Conservation (phyloP, 2,113 vertebrate species). For the Suricata suricatta region DNA sequence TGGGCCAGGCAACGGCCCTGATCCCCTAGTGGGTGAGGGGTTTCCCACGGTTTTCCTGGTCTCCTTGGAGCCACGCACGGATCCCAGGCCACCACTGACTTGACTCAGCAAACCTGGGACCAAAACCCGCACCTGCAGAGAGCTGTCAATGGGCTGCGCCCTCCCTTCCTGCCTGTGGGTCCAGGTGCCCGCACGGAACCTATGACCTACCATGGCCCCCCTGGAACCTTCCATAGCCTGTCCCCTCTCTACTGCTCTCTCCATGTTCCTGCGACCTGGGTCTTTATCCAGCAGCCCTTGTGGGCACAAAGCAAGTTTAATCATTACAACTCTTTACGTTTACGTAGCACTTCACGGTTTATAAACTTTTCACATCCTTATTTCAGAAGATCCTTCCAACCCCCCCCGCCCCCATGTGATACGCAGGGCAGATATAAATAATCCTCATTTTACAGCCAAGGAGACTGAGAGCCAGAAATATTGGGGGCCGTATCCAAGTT, state of each 20-base stretch:
- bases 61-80: background rate
- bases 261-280: background rate
- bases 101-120: background rate
- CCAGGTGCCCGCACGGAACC: accelerated
- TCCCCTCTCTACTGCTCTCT: background rate
- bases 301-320: background rate
- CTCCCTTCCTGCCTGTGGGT: background rate
- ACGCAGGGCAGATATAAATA: slow-evolving; percentile 47
- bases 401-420: background rate
- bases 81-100: background rate
- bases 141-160: accelerated
- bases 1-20: background rate
- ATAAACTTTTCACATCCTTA: background rate
- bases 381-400: slow-evolving; percentile 21
- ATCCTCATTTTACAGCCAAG: slow-evolving; percentile 55
- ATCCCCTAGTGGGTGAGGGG: background rate
- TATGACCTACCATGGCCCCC: background rate
- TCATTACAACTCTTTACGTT: background rate
- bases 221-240: accelerated
- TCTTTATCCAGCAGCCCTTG: background rate
- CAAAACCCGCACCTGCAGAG: background rate
- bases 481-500: slow-evolving; percentile 46
- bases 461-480: slow-evolving; percentile 47
- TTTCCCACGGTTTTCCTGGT: background rate
- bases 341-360: background rate